A percentile compares a stretch with the other conserved stretches of the same genome.
Evolutionary conservation across 2,888 invertebrate species (phyloP).

Genomic region (Hydriomena furcata): DNA sequence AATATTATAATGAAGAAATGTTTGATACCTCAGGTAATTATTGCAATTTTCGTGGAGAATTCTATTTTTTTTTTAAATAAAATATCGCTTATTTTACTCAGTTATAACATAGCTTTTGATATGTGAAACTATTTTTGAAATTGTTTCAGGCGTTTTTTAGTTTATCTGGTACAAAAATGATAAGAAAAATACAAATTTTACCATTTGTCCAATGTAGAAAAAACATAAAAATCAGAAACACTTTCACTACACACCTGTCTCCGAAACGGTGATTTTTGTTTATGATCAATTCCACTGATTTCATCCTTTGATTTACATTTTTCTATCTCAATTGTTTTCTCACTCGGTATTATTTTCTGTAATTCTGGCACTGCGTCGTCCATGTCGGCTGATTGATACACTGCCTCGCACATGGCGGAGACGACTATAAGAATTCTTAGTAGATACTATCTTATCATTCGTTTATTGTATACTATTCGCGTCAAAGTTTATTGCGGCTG

Average conservation of each 20-base stretch:
- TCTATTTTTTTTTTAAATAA: no score
- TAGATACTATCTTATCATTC: constrained; percentile 59
- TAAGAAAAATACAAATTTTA: no score
- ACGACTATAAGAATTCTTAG: constrained; percentile 26
- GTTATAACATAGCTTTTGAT: no score
- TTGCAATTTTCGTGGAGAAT: no score
- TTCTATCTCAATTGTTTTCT: constrained; percentile 38
- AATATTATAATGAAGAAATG: not conserved
- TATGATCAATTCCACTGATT: constrained; percentile 46
- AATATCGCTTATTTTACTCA: no score
- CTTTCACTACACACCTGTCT: constrained; percentile 66
- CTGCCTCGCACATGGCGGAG: constrained; percentile 48
- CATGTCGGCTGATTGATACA: constrained; percentile 53
- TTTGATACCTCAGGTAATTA: no score
- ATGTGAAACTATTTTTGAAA: no score
- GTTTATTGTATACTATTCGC: constrained; percentile 23
- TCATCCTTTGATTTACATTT: constrained; percentile 39
- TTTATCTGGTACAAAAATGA: no score
- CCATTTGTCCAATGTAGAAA: no score
- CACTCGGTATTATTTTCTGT: constrained; percentile 62
- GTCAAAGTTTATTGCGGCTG: constrained; percentile 11
- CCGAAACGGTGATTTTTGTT: constrained; percentile 51
- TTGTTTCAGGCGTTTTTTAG: no score
- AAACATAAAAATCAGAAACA: constrained; percentile 18
- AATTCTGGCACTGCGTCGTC: constrained; percentile 57